Evolutionary conservation across 92 coral and sea anemone species (phyloP), one percentile per base, ranked within the genome.

Genomic region (Montipora capitata): DNA sequence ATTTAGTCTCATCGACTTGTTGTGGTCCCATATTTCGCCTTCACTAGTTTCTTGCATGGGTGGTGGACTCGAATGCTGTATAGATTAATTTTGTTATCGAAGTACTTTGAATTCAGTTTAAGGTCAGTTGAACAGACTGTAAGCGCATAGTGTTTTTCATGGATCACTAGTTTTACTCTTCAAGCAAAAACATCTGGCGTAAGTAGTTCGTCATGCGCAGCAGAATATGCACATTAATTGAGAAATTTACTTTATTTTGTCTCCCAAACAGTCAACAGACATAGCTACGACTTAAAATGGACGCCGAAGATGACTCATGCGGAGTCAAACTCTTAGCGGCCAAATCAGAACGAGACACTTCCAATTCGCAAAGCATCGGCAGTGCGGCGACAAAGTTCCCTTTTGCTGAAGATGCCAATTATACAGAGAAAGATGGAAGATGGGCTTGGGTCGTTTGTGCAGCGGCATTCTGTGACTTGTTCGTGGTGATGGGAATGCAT

Each of bases 371-470:
- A 72, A 48, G 13, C 68, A 8, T n/a, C 16, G 87, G 42, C 44
- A 39, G 72, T 38, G 13, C 72, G 61, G 40, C 61, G 42, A 13
- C 59, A 4, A 66, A 59, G 48, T 83, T 83, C 18, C 87, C 87
- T 58, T 83, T 79, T 1, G 87, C 87, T 5, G 64, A 83, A 72
- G 79, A 83, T 8, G 87, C 87, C 2, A 77, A 72, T 41, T 27
- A 54, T 20, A 83, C 87, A 43, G 87, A 83, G 72, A 98, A 91
- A 83, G 99, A 98, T 61, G 77, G 89, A 10, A 88, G 95, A 17
- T 98, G 94, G 94, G 97, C 98, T 11, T 98, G 99, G 99, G 81
- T 98, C 3, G 89, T 98, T 6, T 98, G 99, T 72, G 98, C 92
- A 12, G 97, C 99, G 0, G 96, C 99, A 1, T 98, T 98, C 73